Percentiles rank a stretch among this genome's conserved stretches.
Evolutionary conservation across 2,797 vertebrate genomes (phyloP).

Genomic region (Scolopax bukidnonensis): DNA sequence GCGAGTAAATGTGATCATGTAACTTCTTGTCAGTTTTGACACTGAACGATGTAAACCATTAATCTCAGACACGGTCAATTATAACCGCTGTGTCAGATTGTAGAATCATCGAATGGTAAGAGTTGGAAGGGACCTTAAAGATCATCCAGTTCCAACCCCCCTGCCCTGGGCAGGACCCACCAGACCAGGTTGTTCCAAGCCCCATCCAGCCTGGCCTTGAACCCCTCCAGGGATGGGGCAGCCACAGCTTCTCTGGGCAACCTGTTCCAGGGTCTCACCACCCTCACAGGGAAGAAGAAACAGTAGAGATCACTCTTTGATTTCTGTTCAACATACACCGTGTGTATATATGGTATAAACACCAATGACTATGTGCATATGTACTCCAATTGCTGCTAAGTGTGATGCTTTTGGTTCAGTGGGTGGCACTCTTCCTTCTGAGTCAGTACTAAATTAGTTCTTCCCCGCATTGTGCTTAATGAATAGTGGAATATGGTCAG

Average conservation of each 20-base stretch:
- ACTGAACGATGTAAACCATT: neutral
- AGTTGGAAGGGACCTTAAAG: neutral
- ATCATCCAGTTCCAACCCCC: neutral
- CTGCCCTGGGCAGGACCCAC: neutral
- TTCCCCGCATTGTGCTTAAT: neutral
- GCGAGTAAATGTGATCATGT: neutral
- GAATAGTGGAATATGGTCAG: neutral
- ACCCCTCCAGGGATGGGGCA: neutral
- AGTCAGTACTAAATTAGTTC: neutral
- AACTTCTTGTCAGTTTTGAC: slow-evolving; percentile 16
- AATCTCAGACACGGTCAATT: neutral
- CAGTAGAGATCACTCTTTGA: neutral
- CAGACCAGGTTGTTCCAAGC: neutral
- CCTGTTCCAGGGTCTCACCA: neutral
- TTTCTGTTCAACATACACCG: slow-evolving; percentile 2
- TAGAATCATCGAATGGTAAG: neutral
- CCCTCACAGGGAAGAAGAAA: neutral
- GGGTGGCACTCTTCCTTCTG: slow-evolving; percentile 19
- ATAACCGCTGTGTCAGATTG: neutral
- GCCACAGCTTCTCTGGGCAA: neutral
- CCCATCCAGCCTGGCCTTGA: neutral
- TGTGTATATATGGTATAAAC: slow-evolving; percentile 4
- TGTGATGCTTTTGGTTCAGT: neutral
- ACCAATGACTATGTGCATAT: neutral
- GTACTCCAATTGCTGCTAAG: neutral